Conservation (phyloP, 2,797 vertebrate genomes). For the Chelidonichthys spinosus region DNA sequence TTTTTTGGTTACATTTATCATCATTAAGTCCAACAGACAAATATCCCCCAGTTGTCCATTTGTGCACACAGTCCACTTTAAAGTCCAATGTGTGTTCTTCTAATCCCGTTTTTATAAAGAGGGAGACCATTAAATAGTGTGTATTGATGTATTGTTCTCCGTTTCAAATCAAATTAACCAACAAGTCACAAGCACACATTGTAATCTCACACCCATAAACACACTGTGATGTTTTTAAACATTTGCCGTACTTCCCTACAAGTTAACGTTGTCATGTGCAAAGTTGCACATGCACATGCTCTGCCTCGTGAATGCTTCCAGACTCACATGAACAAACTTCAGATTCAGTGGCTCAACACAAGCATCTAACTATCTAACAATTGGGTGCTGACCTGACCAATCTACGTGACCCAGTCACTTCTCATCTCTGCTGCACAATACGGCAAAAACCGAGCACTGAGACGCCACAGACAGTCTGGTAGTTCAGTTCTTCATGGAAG, state of each 20-base stretch:
- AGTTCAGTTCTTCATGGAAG: conserved; percentile 23
- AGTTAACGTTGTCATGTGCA: conserved; percentile 28
- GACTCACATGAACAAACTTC: conserved; percentile 3
- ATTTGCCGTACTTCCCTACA: background rate
- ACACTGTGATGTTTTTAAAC: background rate
- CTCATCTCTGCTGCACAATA: background rate
- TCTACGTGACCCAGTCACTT: too few relatives aligned
- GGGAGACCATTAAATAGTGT: background rate
- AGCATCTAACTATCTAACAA: background rate
- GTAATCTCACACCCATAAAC: background rate
- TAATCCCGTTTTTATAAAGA: background rate
- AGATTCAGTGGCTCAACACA: background rate
- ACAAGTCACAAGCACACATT: background rate
- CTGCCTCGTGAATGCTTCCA: background rate
- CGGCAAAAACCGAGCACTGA: background rate
- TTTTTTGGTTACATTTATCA: background rate
- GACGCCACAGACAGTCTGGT: background rate
- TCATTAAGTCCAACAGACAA: background rate
- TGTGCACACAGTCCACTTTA: background rate
- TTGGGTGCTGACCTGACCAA: too few relatives aligned
- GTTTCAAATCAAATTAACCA: background rate
- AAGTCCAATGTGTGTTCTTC: background rate
- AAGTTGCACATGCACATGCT: conserved; percentile 2
- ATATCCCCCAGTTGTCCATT: background rate
- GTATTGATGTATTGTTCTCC: background rate